Evolutionary conservation across 1,140 invertebrate species (phyloP), one percentile per base, ranked within the genome.

Genomic region (Aphaenogaster ashmeadi): DNA sequence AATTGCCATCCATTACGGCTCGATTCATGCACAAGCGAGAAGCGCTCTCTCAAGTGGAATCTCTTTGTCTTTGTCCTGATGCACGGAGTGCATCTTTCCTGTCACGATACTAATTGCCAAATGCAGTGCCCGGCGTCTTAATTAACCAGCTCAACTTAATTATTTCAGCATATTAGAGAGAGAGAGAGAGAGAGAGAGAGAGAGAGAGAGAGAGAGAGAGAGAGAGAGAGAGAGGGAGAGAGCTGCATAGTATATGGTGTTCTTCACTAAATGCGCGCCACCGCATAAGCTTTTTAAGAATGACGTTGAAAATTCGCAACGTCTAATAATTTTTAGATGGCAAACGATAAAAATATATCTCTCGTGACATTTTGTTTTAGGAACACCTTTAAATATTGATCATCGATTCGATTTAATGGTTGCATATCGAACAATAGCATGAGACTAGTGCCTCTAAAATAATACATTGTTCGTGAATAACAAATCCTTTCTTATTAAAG

Each of bases 1-100:
- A 90, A 91, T 91, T 89, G 90, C 89, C 84, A 88, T 91, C 90
- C 90, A 91, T 91, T 91, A 91, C 78, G 62, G 67, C 84, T 72
- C 87, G 89, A 91, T 91, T 83, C 67, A 89, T 89, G 90, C 85
- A 77, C 67, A 83, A 91, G 80, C 64, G 74, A 84, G 89, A 87
- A 84, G 56, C 90, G 78, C 50, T 80, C 79, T 56, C 78, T 62
- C 69, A 62, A 56, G 77, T 80, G 89, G 72, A 52, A 58, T 66
- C 87, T 91, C 90, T 91, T 91, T 91, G 89, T 90, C 78, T 81
- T 79, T 81, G 90, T 78, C 66, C 87, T 44, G 87, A 81, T 83
- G 87, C 87, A 74, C 58, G 72, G 44, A 75, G 71, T 72, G 56
- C 88, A 88, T 90, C 89, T 90, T 90, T 90, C 81, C 72, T 86